A percentile compares a stretch with the other conserved stretches of the same genome.
phyloP scores from a whole-genome alignment of 2,888 invertebrate species.

The Cartodere bifasciata region DNA sequence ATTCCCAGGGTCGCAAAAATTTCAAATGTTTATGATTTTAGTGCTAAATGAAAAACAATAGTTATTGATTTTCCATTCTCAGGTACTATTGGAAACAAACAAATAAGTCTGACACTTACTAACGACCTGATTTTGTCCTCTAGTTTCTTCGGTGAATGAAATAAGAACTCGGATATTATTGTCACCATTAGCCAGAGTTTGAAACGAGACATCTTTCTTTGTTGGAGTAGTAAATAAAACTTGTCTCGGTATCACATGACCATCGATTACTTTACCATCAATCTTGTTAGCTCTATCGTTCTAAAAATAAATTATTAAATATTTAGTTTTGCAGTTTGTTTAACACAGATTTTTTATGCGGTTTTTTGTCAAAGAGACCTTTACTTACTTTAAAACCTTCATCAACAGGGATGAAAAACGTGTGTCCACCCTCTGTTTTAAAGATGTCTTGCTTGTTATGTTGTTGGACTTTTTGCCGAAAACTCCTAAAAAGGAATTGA shows the following conservation, averaged over 20 bases:
- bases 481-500: conserved; percentile 42
- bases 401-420: conserved; percentile 84
- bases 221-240: conserved; percentile 81
- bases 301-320: too few relatives aligned
- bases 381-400: conserved; percentile 69
- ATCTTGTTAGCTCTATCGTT: conserved; percentile 45
- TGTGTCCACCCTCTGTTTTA: conserved; percentile 65
- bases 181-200: conserved; percentile 71
- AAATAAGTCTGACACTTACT: conserved; percentile 35
- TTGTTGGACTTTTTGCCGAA: conserved; percentile 61
- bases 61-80: too few relatives aligned
- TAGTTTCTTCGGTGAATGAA: conserved; percentile 60
- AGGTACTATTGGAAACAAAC: too few relatives aligned
- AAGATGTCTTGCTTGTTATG: conserved; percentile 64
- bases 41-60: too few relatives aligned
- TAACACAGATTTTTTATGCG: not conserved
- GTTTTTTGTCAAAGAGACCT: conserved; percentile 5
- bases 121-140: conserved; percentile 41
- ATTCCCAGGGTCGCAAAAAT: too few relatives aligned
- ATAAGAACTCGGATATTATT: conserved; percentile 75
- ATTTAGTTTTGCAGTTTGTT: conserved; percentile 3
- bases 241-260: conserved; percentile 77
- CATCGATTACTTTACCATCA: conserved; percentile 75
- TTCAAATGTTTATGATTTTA: too few relatives aligned
- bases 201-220: conserved; percentile 56